phyloP scores from a whole-genome alignment of 2,888 invertebrate species.

The Netelia virgata region DNA sequence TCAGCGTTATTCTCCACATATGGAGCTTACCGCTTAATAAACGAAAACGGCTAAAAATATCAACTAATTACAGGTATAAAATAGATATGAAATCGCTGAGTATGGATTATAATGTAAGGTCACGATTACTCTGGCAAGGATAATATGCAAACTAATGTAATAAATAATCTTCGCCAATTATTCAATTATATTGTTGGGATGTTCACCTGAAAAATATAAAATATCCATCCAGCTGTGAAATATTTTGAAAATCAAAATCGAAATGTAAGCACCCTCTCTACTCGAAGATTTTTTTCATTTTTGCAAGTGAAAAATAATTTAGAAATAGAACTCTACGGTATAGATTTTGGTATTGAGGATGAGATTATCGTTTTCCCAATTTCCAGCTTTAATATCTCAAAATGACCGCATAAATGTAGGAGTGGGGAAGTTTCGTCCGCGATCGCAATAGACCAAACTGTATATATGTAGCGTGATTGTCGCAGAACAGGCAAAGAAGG shows the following conservation, averaged over 20 bases:
- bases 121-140: no score
- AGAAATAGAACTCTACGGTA: not conserved
- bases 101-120: no score
- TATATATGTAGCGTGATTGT: slow-evolving; percentile 51
- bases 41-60: not conserved
- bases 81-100: no score
- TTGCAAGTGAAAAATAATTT: not conserved
- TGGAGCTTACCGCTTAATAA: not conserved
- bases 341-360: not conserved
- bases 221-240: no score
- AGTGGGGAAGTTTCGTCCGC: not conserved
- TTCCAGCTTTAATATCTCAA: not conserved
- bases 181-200: no score
- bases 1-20: not conserved
- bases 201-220: no score
- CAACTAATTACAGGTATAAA: no score
- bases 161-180: no score
- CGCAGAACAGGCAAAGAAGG: slow-evolving; percentile 57
- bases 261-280: no score
- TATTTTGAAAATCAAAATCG: no score
- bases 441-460: slow-evolving; percentile 5
- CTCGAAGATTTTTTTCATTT: not conserved
- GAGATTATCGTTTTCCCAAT: not conserved
- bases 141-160: no score
- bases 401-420: slow-evolving; percentile 1